Conservation (phyloP, 2,888 invertebrate genomes). For the Pristionchus arcanus region DNA sequence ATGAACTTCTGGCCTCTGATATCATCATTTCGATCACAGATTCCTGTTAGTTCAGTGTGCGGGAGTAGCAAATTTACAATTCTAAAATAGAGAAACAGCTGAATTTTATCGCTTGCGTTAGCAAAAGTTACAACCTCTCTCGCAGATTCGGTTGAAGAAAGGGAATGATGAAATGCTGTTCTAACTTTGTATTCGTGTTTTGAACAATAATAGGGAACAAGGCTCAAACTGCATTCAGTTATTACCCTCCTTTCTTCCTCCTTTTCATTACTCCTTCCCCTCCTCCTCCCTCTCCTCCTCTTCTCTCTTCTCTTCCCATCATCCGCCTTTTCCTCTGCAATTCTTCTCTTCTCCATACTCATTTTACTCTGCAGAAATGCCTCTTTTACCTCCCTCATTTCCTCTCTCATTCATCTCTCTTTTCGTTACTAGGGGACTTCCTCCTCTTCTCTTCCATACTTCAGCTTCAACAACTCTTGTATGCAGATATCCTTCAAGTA, state of each 20-base stretch:
- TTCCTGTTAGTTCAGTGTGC: not conserved
- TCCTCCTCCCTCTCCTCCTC: not conserved
- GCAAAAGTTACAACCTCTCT: not conserved
- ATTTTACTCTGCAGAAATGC: conserved; percentile 36
- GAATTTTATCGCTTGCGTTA: not conserved
- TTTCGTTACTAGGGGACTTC: conserved; percentile 34
- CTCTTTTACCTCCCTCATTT: conserved; percentile 24
- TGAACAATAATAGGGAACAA: not conserved
- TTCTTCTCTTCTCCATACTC: conserved; percentile 11
- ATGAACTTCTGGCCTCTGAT: conserved; percentile 7
- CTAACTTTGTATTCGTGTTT: not conserved
- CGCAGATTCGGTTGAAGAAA: not conserved
- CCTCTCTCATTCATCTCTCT: not conserved
- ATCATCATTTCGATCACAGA: not conserved
- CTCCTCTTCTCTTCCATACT: not conserved
- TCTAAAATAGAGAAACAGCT: not conserved
- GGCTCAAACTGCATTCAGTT: conserved; percentile 5
- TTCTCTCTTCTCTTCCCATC: conserved; percentile 15
- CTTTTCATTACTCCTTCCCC: not conserved
- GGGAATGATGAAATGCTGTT: not conserved
- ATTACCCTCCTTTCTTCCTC: not conserved
- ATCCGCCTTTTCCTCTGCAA: conserved; percentile 28
- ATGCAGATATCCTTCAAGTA: not conserved
- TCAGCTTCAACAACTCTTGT: not conserved
- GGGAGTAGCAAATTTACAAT: not conserved